Evolutionary conservation across 2,888 invertebrate genomes (phyloP).

Genomic region (Mesopsocus fuscifrons): DNA sequence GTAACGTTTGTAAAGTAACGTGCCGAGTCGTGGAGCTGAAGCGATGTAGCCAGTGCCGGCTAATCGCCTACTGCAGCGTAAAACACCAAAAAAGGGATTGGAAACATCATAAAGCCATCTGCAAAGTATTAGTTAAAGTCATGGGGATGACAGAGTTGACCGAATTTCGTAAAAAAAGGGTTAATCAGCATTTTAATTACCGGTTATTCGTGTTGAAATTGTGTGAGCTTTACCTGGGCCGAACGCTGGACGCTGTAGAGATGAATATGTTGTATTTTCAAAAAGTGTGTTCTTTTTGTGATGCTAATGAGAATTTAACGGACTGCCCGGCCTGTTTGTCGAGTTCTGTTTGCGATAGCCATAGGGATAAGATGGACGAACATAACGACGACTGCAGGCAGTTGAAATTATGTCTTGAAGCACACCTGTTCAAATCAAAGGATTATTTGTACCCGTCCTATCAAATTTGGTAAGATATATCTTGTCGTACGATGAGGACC

Average conservation of each 20-base stretch:
- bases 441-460: no score
- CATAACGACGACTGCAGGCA: no score
- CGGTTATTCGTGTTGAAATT: background rate
- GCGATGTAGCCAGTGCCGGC: background rate
- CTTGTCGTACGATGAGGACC: no score
- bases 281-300: background rate
- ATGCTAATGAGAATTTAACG: no score
- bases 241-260: background rate
- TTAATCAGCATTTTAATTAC: no score
- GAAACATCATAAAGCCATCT: conserved; percentile 6
- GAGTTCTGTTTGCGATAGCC: no score
- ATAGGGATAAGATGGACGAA: no score
- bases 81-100: conserved; percentile 3
- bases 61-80: conserved; percentile 3
- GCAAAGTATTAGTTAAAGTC: background rate
- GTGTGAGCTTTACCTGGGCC: background rate
- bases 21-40: background rate
- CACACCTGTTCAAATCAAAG: no score
- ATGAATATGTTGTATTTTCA: conserved; percentile 1
- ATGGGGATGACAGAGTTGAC: background rate
- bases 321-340: no score
- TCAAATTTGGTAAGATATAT: no score
- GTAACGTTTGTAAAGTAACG: background rate
- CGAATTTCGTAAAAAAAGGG: background rate
- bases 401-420: no score